phyloP scores from a whole-genome alignment of 1,140 invertebrate species.

The Pinna nobilis region DNA sequence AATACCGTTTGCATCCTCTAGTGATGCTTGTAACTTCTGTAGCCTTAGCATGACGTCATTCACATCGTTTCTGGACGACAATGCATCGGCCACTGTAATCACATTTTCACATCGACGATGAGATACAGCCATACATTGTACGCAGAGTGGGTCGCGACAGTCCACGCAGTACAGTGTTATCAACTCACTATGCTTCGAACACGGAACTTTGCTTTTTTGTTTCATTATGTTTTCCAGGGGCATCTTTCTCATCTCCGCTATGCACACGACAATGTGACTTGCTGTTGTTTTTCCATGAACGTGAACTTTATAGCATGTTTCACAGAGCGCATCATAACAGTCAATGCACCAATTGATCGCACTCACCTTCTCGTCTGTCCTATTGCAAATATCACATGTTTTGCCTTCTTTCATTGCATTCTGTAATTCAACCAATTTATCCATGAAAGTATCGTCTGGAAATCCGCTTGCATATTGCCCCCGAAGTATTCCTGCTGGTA shows the following conservation, averaged over 20 bases:
- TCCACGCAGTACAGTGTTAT: slow-evolving; percentile 61
- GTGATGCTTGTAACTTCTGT: slow-evolving; percentile 34
- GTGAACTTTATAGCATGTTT: slow-evolving; percentile 83
- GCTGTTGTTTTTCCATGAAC: slow-evolving; percentile 82
- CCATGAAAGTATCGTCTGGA: slow-evolving; percentile 54
- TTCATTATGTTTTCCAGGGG: slow-evolving; percentile 59
- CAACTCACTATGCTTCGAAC: slow-evolving; percentile 55
- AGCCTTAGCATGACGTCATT: slow-evolving; percentile 51
- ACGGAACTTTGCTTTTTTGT: slow-evolving; percentile 53
- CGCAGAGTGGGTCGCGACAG: slow-evolving; percentile 58
- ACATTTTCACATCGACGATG: slow-evolving; percentile 62
- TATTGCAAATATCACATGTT: slow-evolving; percentile 58
- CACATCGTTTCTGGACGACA: slow-evolving; percentile 53
- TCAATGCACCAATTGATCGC: slow-evolving; percentile 74
- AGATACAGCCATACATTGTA: slow-evolving; percentile 54
- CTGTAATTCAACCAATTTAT: slow-evolving; percentile 52
- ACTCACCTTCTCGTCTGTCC: slow-evolving; percentile 37
- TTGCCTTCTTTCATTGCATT: slow-evolving; percentile 50
- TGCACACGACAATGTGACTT: slow-evolving; percentile 81
- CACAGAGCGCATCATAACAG: slow-evolving; percentile 85
- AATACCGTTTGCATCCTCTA: slow-evolving; percentile 38
- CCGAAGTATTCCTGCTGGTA: slow-evolving; percentile 37
- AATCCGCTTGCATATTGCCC: slow-evolving; percentile 46
- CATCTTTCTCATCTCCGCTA: slow-evolving; percentile 55
- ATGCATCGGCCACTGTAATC: slow-evolving; percentile 56